Base-by-base conservation (phyloP, 2,113 vertebrate genomes). In the Sialia sialis region DNA sequence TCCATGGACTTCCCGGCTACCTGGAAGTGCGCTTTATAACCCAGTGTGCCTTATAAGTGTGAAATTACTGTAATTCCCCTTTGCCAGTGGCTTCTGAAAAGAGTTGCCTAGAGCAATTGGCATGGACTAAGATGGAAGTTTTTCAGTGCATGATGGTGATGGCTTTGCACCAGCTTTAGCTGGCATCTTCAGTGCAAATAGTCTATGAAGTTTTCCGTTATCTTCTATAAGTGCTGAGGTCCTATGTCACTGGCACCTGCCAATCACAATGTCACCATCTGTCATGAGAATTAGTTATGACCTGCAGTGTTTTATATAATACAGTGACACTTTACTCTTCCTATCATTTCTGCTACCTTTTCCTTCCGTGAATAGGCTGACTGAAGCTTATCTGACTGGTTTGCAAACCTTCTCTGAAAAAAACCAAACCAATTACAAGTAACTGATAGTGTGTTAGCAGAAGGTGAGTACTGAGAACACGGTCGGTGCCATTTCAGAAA, bases 341-440 rank as follows among this genome's bases (percentile, higher is more conserved):
- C 11, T 58, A 0, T 58, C 0, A 6, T 20, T 94, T 77, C 18
- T 78, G 27, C n/a, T 66, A 3, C 22, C 5, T 49, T 44, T 77
- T 82, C 48, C 16, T 75, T 63, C 34, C 17, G 34, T 46, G 11
- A 30, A 21, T 48, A 5, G 2, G 2, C 5, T 68, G 39, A 7
- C 11, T 64, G 67, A 56, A 58, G 36, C 26, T 85, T 83, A 36
- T 36, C 46, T 92, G 83, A 36, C 16, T 64, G 54, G 13, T 80
- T 86, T 56, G 63, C 54, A 72, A 59, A 70, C 22, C 11, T 70
- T 21, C 34, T 62, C 30, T 80, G 49, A 20, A 46, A 12, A 64
- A 74, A 80, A 55, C 26, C 4, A 46, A 4, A 0, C 0, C 1
- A 29, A 5, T 59, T 68, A 23, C 5, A 26, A 23, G 26, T 69